These are phyloP conservation scores for Uloborus diversus DNA, from an alignment of 1,140 invertebrate species.

Conservation along the genomic window DNA sequence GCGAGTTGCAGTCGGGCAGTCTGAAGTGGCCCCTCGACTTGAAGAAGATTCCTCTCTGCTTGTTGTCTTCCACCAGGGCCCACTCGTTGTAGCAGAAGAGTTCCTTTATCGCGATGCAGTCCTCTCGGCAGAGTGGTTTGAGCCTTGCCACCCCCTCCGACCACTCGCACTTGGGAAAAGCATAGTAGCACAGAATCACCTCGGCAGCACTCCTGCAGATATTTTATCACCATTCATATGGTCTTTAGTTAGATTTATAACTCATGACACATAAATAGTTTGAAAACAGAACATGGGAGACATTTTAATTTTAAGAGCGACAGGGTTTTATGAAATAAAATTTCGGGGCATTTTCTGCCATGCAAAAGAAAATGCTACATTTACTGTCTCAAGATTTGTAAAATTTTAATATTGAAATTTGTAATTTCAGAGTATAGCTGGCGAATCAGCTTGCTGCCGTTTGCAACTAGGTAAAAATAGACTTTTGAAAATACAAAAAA, in stretches of 20 bases:
- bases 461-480: no score
- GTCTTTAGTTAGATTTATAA: no score
- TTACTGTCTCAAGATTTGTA: not conserved
- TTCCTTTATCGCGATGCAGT: slow-evolving; percentile 88
- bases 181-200: slow-evolving; percentile 87
- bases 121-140: slow-evolving; percentile 73
- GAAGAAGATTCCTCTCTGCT: slow-evolving; percentile 78
- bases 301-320: no score
- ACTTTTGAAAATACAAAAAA: no score
- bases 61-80: slow-evolving; percentile 89
- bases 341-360: no score
- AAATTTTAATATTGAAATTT: no score
- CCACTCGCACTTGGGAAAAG: slow-evolving; percentile 85
- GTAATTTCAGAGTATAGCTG: no score
- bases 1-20: slow-evolving; percentile 82
- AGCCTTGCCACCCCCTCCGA: slow-evolving; percentile 64
- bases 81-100: slow-evolving; percentile 93
- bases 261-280: no score
- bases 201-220: slow-evolving; percentile 77
- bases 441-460: no score
- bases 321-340: no score
- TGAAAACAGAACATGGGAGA: no score
- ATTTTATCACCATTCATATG: no score
- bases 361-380: not conserved
- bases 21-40: slow-evolving; percentile 86